Percentiles rank a stretch among this genome's conserved stretches.
phyloP scores from a whole-genome alignment of 2,113 vertebrate genomes.

The Piprites chloris region DNA sequence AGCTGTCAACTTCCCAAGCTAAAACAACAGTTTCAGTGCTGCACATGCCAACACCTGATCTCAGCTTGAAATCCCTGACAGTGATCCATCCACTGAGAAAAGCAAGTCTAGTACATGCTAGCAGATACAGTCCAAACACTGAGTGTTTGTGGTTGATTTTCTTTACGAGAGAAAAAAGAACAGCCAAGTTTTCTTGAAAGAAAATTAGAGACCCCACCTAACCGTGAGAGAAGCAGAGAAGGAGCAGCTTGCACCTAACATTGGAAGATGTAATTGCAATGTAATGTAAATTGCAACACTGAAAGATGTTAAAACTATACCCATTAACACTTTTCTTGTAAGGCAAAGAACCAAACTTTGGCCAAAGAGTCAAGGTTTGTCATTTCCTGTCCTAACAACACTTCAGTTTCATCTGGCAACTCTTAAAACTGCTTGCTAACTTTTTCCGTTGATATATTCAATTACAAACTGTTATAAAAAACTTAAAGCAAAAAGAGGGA shows the following conservation, averaged over 20 bases:
- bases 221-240: not conserved
- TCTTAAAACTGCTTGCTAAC: not conserved
- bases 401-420: not conserved
- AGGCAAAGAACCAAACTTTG: not conserved
- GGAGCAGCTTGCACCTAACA: not conserved
- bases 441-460: not conserved
- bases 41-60: not conserved
- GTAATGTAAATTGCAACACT: not conserved
- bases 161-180: not conserved
- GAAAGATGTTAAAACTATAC: not conserved
- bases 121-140: not conserved
- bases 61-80: not conserved
- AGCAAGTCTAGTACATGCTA: not conserved
- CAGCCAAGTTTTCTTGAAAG: not conserved
- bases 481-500: not conserved
- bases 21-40: not conserved
- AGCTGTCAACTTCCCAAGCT: not conserved
- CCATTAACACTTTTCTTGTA: not conserved
- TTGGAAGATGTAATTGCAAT: not conserved
- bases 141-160: not conserved
- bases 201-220: not conserved
- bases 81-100: not conserved
- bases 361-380: not conserved
- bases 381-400: conserved; percentile 4
- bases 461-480: not conserved